phyloP scores from a whole-genome alignment of 2,797 vertebrate species.

The Acipenser transmontanus region DNA sequence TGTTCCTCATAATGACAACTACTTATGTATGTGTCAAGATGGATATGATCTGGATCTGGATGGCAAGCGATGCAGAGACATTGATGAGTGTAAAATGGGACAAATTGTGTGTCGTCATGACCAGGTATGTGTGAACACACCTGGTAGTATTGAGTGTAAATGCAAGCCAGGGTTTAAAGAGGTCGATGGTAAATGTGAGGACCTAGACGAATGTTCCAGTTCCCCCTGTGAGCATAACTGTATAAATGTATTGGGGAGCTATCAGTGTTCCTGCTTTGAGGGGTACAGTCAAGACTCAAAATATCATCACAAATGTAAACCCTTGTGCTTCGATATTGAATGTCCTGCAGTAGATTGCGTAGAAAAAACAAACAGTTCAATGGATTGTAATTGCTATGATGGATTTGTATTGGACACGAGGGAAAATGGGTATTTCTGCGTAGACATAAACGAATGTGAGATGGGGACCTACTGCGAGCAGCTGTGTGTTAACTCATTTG shows the following conservation, averaged over 20 bases:
- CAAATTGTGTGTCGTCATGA: background rate
- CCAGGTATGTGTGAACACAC: slow-evolving; percentile 50
- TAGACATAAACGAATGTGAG: slow-evolving; percentile 61
- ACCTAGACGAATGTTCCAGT: slow-evolving; percentile 29
- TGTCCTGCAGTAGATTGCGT: slow-evolving; percentile 52
- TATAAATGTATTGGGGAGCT: slow-evolving; percentile 14
- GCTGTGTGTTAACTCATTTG: slow-evolving; percentile 55
- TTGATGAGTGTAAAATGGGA: slow-evolving; percentile 54
- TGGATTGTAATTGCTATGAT: slow-evolving; percentile 54
- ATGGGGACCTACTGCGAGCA: rapidly evolving
- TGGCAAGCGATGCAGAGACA: slow-evolving; percentile 49
- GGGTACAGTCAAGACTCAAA: slow-evolving; percentile 34
- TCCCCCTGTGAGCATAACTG: slow-evolving; percentile 63
- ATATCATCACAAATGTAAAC: slow-evolving; percentile 37
- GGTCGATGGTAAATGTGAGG: slow-evolving; percentile 42
- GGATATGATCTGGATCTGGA: slow-evolving; percentile 54
- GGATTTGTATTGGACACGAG: slow-evolving; percentile 55
- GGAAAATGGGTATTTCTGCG: slow-evolving; percentile 24
- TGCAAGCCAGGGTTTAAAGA: slow-evolving; percentile 47
- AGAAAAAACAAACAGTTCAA: background rate
- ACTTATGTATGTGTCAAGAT: slow-evolving; percentile 49
- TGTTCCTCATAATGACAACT: rapidly evolving
- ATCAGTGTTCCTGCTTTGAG: slow-evolving; percentile 46
- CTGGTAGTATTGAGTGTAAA: slow-evolving; percentile 52
- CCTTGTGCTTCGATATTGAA: slow-evolving; percentile 40